phyloP scores from a whole-genome alignment of 1,140 invertebrate genomes.

The Ceratosolen solmsi region DNA sequence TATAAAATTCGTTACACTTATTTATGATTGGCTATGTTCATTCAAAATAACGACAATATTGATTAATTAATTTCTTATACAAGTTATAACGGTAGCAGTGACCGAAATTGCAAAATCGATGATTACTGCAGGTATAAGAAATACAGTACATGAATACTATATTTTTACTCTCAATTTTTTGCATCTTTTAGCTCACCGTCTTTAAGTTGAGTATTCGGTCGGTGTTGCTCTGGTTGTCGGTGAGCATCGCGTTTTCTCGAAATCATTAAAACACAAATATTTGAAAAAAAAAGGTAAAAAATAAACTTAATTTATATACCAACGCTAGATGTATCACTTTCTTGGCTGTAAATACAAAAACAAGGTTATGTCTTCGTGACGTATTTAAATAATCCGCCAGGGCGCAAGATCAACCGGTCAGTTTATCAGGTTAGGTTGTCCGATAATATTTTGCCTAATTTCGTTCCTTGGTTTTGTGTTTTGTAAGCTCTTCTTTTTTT shows the following conservation, averaged over 20 bases:
- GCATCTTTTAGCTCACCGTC: constrained; percentile 46
- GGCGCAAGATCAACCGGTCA: constrained; percentile 40
- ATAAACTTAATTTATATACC: neutral
- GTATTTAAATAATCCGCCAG: constrained; percentile 45
- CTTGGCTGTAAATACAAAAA: neutral
- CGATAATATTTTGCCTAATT: too few species aligned
- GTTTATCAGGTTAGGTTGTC: constrained; percentile 6
- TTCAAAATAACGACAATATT: too few species aligned
- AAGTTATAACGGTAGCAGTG: neutral
- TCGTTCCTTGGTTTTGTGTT: too few species aligned
- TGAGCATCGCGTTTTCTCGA: constrained; percentile 30
- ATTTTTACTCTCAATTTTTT: constrained; percentile 17
- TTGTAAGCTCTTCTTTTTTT: too few species aligned
- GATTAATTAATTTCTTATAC: too few species aligned
- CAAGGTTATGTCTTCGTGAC: constrained; percentile 43
- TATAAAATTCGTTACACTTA: neutral
- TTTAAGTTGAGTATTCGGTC: constrained; percentile 41
- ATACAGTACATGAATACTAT: constrained; percentile 3
- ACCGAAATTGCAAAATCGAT: neutral
- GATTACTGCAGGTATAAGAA: neutral
- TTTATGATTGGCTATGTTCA: neutral
- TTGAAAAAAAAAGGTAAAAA: constrained; percentile 13
- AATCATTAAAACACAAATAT: constrained; percentile 36
- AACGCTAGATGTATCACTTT: neutral
- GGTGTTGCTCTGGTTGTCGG: constrained; percentile 38